Evolutionary conservation across 2,888 invertebrate species (phyloP).

Genomic region (Sympetrum striolatum): DNA sequence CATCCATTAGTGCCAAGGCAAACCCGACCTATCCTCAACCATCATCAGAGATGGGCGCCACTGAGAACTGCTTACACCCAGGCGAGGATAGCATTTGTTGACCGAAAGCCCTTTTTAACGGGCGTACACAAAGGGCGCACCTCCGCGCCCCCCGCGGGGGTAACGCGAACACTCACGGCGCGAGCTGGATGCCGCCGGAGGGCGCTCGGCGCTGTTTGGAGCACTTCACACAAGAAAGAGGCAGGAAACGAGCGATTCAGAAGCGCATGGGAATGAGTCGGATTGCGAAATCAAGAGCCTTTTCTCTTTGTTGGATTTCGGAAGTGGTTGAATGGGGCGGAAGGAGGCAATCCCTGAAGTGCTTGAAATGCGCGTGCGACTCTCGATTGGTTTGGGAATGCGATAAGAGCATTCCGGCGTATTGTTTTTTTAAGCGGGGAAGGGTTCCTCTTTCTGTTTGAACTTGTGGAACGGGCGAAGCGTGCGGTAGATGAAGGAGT

Average conservation of each 20-base stretch:
- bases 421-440: not conserved
- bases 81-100: slow-evolving; percentile 21
- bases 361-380: not conserved
- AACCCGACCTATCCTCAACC: not conserved
- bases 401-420: not conserved
- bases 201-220: not conserved
- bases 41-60: not conserved
- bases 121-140: not conserved
- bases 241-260: not conserved
- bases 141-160: not conserved
- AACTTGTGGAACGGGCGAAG: not conserved
- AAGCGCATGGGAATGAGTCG: not conserved
- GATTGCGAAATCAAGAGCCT: not conserved
- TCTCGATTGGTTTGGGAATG: not conserved
- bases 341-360: not conserved
- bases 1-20: not conserved
- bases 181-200: too few species aligned
- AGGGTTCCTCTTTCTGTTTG: not conserved
- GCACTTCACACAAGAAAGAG: not conserved
- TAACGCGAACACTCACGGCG: not conserved
- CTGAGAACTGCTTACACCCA: not conserved
- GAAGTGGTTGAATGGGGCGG: not conserved
- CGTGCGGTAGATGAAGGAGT: not conserved
- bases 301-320: not conserved
- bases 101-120: not conserved